Conservation (phyloP, 2,113 vertebrate species). For the Pseudopipra pipra region DNA sequence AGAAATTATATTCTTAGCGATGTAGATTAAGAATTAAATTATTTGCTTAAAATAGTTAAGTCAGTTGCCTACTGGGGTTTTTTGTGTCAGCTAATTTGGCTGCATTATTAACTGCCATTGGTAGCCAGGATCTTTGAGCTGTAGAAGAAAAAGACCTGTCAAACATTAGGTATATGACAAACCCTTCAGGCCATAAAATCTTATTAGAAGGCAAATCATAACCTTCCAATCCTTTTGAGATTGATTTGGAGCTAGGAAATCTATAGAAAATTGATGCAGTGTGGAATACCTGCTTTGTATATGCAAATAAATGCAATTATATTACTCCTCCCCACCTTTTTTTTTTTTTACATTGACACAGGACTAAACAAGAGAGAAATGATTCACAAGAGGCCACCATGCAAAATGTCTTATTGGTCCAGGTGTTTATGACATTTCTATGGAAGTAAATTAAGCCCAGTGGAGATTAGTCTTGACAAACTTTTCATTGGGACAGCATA, state of each 20-base stretch:
- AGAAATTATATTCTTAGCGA: conserved; percentile 48
- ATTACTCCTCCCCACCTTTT: background rate
- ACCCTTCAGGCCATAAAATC: conserved; percentile 49
- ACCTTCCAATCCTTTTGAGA: conserved; percentile 20
- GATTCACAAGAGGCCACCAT: background rate
- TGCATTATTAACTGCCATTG: background rate
- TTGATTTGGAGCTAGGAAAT: conserved; percentile 16
- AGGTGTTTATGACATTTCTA: background rate
- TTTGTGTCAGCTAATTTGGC: conserved; percentile 50
- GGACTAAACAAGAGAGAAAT: background rate
- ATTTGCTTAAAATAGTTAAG: conserved; percentile 66
- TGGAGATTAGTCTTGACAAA: background rate
- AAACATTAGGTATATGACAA: conserved; percentile 32
- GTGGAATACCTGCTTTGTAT: background rate
- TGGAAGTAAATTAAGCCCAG: background rate
- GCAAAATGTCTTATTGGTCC: background rate
- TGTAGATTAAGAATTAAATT: conserved; percentile 66
- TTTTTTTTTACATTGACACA: background rate
- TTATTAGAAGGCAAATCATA: conserved; percentile 49
- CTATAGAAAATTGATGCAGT: conserved; percentile 6
- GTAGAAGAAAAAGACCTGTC: background rate
- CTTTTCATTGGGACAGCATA: background rate
- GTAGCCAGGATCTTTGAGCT: conserved; percentile 27
- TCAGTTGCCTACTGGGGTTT: conserved; percentile 25
- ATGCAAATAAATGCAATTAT: conserved; percentile 27